Base-by-base conservation (phyloP, 1,140 invertebrate genomes). In the Prorops nasuta region DNA sequence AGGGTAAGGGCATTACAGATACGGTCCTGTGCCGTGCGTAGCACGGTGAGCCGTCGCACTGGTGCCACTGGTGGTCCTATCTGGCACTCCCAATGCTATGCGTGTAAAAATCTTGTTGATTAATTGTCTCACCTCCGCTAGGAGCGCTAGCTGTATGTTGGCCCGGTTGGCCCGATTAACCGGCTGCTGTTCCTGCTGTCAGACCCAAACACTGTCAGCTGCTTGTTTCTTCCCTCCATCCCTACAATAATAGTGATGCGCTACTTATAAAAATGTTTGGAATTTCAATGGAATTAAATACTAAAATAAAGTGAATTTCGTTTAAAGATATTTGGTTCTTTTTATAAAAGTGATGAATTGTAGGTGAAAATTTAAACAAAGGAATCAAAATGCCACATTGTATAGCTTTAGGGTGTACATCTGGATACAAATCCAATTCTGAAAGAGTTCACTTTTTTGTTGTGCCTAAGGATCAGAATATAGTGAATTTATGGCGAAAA, bases 31-130 rank as follows among this genome's bases (percentile, higher is more conserved):
- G 42, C 38, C 17, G 43, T 59, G 24, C 21, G 35, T 51, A 51
- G 51, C 58, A 47, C 58, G 44, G 41, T 49, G 53, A 39, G 39
- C 42, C 53, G 49, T 28, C 49, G 58, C 57, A 52, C 53, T 56
- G 53, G 43, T 56, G 17, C 20, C 44, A 28, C 12, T 28, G 24
- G 24, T 28, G 24, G 6, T 7, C 6, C 6, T 28, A 6, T 6
- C 6, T 28, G 24, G 6, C 6, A 28, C 24, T 28, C 12, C 6
- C 6, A 28, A 28, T 12, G 12, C 24, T 6, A 7, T 28, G 12
- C 6, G 6, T 12, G 12, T 12, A 7, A 12, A 12, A 28, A 7
- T 28, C 24, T 7, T 28, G 24, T 28, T 12, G 6, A 28, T 28
- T 12, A 7, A 28, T 7, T 28, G 24, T 28, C 24, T 12, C 12